Evolutionary conservation across 1,140 invertebrate genomes (phyloP), one percentile per base, ranked within the genome.

Genomic region (Magallana ariakensis): DNA sequence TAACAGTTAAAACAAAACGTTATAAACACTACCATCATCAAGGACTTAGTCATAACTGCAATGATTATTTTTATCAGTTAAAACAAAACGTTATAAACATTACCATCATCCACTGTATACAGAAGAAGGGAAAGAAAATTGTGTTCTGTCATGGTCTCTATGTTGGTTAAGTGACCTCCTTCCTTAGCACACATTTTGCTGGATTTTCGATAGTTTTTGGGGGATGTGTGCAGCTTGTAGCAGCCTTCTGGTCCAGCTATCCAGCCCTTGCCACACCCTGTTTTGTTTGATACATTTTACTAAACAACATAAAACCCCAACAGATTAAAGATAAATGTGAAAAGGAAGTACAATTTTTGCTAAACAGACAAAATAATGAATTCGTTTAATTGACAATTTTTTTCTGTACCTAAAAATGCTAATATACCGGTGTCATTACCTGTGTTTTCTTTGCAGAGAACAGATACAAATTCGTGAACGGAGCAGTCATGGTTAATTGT

Each of bases 121-220:
- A 86, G 85, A 60, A 81, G 56, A 13, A 22, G n/a, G 11, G 85
- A 81, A 1, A 86, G 85, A 56, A 86, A 86, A 53, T 82, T 16
- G 57, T 86, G 57, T n/a, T 86, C 85, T n/a, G 57, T 19, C 13
- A 26, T 55, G 56, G 80, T 86, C 58, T 86, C 85, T 53, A 86
- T 82, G 75, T 81, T 86, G 56, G 80, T 80, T 46, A 86, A 33
- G 53, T 86, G 85, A 15, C 85, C 85, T 7, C 80, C 80, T 13
- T 56, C 46, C 80, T 33, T 82, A 11, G 22, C 22, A 62, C 85
- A 86, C 15, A 54, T 82, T 16, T 16, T 86, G 8, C 26, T 26
- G 22, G 57, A 16, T 53, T 84, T 26, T n/a, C 8, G 55, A 22
- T 58, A 84, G 26, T 15, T 58, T 84, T 84, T 84, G 82, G 15